phyloP scores from a whole-genome alignment of 2,888 invertebrate genomes.

The Dasypogon diadema region DNA sequence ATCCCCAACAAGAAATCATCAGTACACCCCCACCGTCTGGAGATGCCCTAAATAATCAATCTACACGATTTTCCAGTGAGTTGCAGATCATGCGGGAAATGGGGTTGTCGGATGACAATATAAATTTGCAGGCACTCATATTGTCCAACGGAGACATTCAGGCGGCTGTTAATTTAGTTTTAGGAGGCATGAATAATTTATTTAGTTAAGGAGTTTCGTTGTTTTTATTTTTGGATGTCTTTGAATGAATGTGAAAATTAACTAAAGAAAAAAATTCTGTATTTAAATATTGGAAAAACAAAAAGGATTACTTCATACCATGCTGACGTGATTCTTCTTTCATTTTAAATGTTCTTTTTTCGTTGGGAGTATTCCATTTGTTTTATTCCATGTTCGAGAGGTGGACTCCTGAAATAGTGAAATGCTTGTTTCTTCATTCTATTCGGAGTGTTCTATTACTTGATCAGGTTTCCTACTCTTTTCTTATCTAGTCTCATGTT shows the following conservation, averaged over 20 bases:
- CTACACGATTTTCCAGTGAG: slow-evolving; percentile 70
- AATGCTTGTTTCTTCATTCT: too few species aligned
- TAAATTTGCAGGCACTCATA: slow-evolving; percentile 87
- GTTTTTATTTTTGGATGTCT: background rate
- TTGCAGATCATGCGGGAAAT: slow-evolving; percentile 89
- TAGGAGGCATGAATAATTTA: slow-evolving; percentile 63
- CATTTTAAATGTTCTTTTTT: too few species aligned
- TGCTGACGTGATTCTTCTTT: too few species aligned
- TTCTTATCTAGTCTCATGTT: too few species aligned
- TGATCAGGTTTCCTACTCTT: too few species aligned
- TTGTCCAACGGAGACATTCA: slow-evolving; percentile 86
- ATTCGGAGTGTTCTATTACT: too few species aligned
- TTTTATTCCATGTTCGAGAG: too few species aligned
- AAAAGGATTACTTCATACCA: too few species aligned
- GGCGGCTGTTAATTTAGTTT: slow-evolving; percentile 90
- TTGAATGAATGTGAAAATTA: background rate
- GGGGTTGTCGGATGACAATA: slow-evolving; percentile 86
- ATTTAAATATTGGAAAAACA: too few species aligned
- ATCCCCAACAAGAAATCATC: slow-evolving; percentile 48
- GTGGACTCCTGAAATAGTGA: too few species aligned
- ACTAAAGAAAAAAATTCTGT: too few species aligned
- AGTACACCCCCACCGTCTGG: background rate
- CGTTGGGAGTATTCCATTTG: too few species aligned
- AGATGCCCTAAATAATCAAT: background rate
- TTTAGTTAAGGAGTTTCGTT: slow-evolving; percentile 17